A percentile compares a stretch with the other conserved stretches of the same genome.
These are phyloP conservation scores for Cryptomyrus ogoouensis DNA, from an alignment of 2,113 vertebrate species.

Conservation along the genomic window DNA sequence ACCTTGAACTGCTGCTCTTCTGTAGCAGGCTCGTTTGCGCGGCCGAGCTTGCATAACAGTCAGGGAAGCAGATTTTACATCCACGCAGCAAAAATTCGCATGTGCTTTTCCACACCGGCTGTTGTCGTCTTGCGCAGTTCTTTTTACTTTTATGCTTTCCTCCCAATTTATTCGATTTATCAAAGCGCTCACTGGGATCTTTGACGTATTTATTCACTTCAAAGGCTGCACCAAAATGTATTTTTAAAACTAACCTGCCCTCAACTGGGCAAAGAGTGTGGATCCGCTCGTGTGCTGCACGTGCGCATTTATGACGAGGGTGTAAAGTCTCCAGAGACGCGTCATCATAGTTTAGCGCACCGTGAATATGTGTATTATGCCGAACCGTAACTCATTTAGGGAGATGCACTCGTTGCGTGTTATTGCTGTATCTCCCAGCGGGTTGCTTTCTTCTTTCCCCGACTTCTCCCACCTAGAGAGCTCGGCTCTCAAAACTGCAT, in stretches of 20 bases:
- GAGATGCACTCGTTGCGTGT: not conserved
- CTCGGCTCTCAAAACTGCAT: not conserved
- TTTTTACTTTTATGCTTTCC: not conserved
- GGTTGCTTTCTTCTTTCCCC: not conserved
- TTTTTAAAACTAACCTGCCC: not conserved
- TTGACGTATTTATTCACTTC: not conserved
- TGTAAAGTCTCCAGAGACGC: not conserved
- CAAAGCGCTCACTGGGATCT: not conserved
- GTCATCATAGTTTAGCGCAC: not conserved
- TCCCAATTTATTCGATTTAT: not conserved
- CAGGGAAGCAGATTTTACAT: not conserved
- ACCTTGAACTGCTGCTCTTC: not conserved
- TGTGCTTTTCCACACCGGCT: not conserved
- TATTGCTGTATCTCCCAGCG: not conserved
- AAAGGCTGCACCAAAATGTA: not conserved
- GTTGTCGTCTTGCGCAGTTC: not conserved
- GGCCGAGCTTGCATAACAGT: not conserved
- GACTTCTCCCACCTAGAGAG: not conserved
- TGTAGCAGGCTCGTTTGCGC: not conserved
- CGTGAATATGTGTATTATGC: not conserved
- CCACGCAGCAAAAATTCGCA: not conserved
- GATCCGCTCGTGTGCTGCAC: not conserved
- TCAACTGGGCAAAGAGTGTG: not conserved
- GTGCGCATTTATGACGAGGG: not conserved
- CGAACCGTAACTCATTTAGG: not conserved